Evolutionary conservation across 1,140 invertebrate genomes (phyloP), one percentile per base, ranked within the genome.

Genomic region (Drosophila grimshawi): DNA sequence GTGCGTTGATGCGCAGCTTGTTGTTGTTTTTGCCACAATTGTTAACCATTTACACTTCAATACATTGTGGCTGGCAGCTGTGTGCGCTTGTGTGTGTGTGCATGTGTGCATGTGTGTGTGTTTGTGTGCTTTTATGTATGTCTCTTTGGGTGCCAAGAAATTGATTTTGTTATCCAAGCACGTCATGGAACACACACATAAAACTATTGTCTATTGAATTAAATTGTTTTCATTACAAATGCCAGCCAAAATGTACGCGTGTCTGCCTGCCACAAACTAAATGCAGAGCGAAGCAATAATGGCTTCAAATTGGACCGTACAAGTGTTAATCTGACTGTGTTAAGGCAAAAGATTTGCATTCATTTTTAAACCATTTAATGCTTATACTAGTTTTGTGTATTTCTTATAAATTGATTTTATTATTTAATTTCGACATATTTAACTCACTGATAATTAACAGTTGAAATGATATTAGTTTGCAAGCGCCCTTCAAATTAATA

Each of bases 101-200:
- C n/a, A n/a, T 60, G 57, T 45, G 29, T 77, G 65, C 71, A 27
- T 7, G 48, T 51, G 19, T n/a, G 10, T 59, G 5, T 56, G 2
- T 49, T 0, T 51, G 45, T 68, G 45, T 48, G 48, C 19, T 37
- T 69, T 30, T 33, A 55, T 46, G 37, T 60, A 19, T 45, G 19
- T 19, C 19, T 19, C 19, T 19, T 19, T 19, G 33, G 33, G 65
- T 55, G 78, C 48, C 37, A 80, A 74, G 63, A 72, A 91, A 91
- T 91, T 86, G 89, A 91, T 91, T 91, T 89, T 75, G 89, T 78
- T 86, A 86, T 86, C 89, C 76, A 70, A 63, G 79, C 89, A 91
- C 81, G 89, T 80, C 81, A 91, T 60, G 65, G 45, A 43, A n/a
- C 39, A 43, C 48, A 75, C 75, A 67, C 68, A 74, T 53, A 70